Base-by-base conservation (phyloP, 2,888 invertebrate genomes). In the Trypoxylon attenuatum region DNA sequence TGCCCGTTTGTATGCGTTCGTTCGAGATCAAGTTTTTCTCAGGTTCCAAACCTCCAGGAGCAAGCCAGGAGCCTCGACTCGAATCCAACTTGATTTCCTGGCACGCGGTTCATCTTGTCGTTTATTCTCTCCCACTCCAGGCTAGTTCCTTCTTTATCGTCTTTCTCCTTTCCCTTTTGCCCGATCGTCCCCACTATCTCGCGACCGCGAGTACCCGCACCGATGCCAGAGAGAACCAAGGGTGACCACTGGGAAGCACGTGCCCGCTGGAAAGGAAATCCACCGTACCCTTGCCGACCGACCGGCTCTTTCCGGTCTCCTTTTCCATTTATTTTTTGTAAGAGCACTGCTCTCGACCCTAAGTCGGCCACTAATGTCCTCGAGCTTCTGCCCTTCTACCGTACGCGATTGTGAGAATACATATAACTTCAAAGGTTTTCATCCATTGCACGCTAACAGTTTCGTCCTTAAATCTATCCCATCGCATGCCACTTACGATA, bases 11-110 rank as follows among this genome's bases (percentile, higher is more conserved):
- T 80, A 80, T 79, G 82, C 73, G 80, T 73, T 81, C 79, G 77
- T 74, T 73, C 78, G 79, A 79, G 84, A 86, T 86, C 86, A 86
- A 86, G 86, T 86, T 86, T 86, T 86, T 86, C 85, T 83, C 78
- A 76, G 79, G 80, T 78, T 78, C 77, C 72, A 74, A 76, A 76
- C 76, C 71, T 75, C 75, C 78, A 53, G 69, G 57, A 74, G 77
- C 71, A 73, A 72, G 66, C 64, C 71, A 47, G 70, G 73, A 71
- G 68, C 71, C 71, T 66, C 61, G 61, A 74, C 81, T 80, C 82
- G 83, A 82, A 83, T 84, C 80, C 80, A 77, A 81, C 79, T 83
- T 80, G 82, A 84, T 85, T 85, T 85, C 85, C 84, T 85, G 83
- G 82, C 85, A 85, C 82, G 82, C 85, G 83, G 82, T 74, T 79